Evolutionary conservation across 2,797 vertebrate genomes (phyloP), one percentile per base, ranked within the genome.

Genomic region (Brachymystax lenok): DNA sequence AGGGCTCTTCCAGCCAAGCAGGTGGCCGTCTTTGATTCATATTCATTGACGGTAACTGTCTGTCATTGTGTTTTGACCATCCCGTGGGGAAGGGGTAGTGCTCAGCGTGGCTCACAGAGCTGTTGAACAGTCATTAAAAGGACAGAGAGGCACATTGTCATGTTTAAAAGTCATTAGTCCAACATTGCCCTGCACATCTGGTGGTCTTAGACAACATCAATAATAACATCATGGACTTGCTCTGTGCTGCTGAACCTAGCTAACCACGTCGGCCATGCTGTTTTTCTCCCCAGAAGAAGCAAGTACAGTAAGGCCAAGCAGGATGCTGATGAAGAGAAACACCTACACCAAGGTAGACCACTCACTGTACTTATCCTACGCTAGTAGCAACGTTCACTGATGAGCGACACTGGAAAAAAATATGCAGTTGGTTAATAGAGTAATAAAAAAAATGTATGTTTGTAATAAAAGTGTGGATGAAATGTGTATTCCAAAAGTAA

Each of bases 291-390:
- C 89, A 99, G 98, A 90, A 96, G 97, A 88, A 98, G 96, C 91
- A 99, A 98, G 79, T 99, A 99, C 95, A 99, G 97, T 90, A 98
- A 99, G 82, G 97, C 97, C 46, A 99, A 99, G 91, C 98, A 99
- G 89, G 96, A 98, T 89, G 96, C 97, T 0, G 97, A 98, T 54
- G 98, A 99, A 86, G 97, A 99, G 88, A 99, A 99, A 69, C 97
- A 98, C 88, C 89, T 98, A 86, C 97, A 98, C 89, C 96, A 98
- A 97, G 97, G 98, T 99, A 96, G 56, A 73, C 17, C 3, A 30
- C 19, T 72, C 59, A 74, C 76, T 35, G 13, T 70, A 74, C 73
- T 66, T 19, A 75, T 75, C 71, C 74, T n/a, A 59, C n/a, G 56
- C 56, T 21, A 1, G n/a, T 59, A 8, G 6, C 19, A 21, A n/a